Evolutionary conservation across 2,888 invertebrate species (phyloP).

Genomic region (Melanotus villosus): DNA sequence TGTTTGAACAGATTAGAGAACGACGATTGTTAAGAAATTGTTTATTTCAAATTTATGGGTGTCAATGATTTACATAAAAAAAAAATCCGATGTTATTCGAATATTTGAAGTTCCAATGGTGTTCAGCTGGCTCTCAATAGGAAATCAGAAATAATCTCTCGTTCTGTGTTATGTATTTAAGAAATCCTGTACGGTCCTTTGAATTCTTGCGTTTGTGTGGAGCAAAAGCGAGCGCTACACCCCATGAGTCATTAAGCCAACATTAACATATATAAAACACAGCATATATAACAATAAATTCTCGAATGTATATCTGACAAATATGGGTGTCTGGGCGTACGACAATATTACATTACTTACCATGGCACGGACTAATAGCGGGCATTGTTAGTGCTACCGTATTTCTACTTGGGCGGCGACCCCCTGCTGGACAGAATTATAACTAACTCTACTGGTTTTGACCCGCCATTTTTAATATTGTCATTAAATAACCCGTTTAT

Average conservation of each 20-base stretch:
- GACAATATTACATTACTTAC: slow-evolving; percentile 60
- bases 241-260: slow-evolving; percentile 49
- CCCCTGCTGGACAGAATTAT: slow-evolving; percentile 58
- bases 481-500: slow-evolving; percentile 58
- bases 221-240: slow-evolving; percentile 30
- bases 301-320: slow-evolving; percentile 55
- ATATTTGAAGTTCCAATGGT: background rate
- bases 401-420: slow-evolving; percentile 66
- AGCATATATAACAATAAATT: slow-evolving; percentile 51
- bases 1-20: too few relatives aligned
- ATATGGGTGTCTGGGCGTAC: slow-evolving; percentile 56
- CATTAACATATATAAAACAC: slow-evolving; percentile 53
- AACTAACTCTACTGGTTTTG: slow-evolving; percentile 56
- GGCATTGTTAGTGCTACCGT: slow-evolving; percentile 66
- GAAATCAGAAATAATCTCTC: background rate
- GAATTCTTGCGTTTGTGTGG: background rate
- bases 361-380: slow-evolving; percentile 57
- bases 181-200: slow-evolving; percentile 2
- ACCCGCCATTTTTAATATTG: slow-evolving; percentile 64
- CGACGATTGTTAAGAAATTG: too few relatives aligned
- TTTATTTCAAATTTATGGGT: too few relatives aligned
- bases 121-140: background rate
- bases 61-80: too few relatives aligned
- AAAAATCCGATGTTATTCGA: too few relatives aligned
- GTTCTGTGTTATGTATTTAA: background rate